Evolutionary conservation across 2,888 invertebrate genomes (phyloP), one percentile per base, ranked within the genome.

Genomic region (Eugnorisma glareosa): DNA sequence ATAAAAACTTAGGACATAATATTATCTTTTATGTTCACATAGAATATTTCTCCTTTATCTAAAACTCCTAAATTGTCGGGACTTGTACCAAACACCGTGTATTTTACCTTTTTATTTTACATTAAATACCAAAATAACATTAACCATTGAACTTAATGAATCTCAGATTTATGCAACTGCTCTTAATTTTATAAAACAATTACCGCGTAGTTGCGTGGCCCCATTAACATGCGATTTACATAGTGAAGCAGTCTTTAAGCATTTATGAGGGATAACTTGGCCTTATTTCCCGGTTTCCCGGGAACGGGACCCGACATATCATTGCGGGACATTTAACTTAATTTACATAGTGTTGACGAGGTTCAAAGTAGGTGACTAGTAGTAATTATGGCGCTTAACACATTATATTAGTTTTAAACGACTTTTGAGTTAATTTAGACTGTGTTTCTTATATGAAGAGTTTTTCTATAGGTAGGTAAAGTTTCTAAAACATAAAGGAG

Each of bases 341-440:
- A 90, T 91, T 91, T 90, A 77, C 90, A 90, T 90, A 88, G 59
- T 81, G 77, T 79, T 72, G 75, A 82, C 66, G 68, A 13, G 57
- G 69, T 77, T 78, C 66, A 80, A 79, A 81, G 63, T 76, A 77
- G 43, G 75, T 45, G 73, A 70, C 78, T 75, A 73, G 54, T 71
- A 69, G 77, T 77, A 51, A 75, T 83, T 68, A 79, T 67, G 57
- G 68, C 40, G 64, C 21, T 82, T 83, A 67, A 64, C 40, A 67
- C 59, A 11, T 75, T 73, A 68, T 66, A 28, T 13, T 54, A 43
- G 40, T 21, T 71, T 73, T 71, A n/a, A 68, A 73, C 21, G 15
- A 69, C 31, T n/a, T 67, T 24, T 0, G 15, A 63, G n/a, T 48
- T 67, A 21, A 45, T 66, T 7, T 1, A n/a, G 31, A 5, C 6